These are phyloP conservation scores for Perca schrenkii DNA, from an alignment of 2,113 vertebrate species.

Conservation along the genomic window DNA sequence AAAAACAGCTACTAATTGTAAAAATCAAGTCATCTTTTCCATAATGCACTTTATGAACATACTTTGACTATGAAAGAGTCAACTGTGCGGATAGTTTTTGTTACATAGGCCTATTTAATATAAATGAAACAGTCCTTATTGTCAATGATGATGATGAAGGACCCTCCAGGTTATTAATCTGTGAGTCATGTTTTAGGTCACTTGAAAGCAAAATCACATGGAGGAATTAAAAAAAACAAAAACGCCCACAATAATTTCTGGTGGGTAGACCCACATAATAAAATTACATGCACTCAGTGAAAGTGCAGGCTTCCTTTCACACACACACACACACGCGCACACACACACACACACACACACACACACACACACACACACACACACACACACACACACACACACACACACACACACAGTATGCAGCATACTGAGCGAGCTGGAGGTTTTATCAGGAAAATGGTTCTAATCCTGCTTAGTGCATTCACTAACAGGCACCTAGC, in stretches of 20 bases:
- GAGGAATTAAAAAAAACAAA: neutral
- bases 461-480: constrained; percentile 73
- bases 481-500: constrained; percentile 67
- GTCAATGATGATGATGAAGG: neutral
- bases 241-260: constrained; percentile 22
- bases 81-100: neutral
- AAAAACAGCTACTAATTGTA: neutral
- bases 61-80: neutral
- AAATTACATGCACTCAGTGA: constrained; percentile 53
- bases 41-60: neutral
- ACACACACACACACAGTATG: constrained; percentile 15
- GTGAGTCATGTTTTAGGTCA: constrained; percentile 17
- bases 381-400: constrained; percentile 13
- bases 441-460: constrained; percentile 59
- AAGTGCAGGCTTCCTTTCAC: constrained; percentile 32
- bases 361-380: neutral
- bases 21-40: neutral
- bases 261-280: constrained; percentile 39
- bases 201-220: constrained; percentile 25
- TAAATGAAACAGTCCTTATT: neutral
- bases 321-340: too few species aligned
- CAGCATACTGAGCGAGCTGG: constrained; percentile 39
- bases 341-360: neutral
- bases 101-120: neutral
- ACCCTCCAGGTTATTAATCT: neutral